Conservation (phyloP, 2,888 invertebrate genomes). For the Cheilosia vernalis region DNA sequence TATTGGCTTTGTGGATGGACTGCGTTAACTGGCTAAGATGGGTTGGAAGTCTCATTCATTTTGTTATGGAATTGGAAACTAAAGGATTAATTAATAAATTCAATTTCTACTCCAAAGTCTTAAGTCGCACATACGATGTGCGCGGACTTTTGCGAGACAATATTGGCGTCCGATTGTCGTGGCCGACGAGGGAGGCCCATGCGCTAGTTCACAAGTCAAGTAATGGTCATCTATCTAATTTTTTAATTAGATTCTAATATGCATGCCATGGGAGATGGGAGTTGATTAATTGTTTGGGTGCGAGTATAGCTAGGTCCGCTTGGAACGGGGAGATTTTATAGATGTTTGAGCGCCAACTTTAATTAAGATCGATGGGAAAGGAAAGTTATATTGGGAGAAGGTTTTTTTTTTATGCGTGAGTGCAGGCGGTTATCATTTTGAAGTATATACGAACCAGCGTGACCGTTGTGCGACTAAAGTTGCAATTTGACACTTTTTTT, state of each 20-base stretch:
- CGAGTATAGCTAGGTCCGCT: neutral
- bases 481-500: too few species aligned
- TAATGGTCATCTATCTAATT: constrained; percentile 23
- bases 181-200: constrained; percentile 5
- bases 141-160: constrained; percentile 5
- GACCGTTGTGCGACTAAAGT: too few species aligned
- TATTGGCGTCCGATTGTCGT: constrained; percentile 44
- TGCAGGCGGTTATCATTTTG: too few species aligned
- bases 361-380: neutral
- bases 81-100: constrained; percentile 61
- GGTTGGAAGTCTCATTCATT: neutral
- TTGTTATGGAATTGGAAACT: constrained; percentile 32
- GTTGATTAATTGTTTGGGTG: constrained; percentile 14
- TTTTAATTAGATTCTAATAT: constrained; percentile 51
- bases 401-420: too few species aligned
- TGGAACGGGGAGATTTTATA: neutral
- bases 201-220: constrained; percentile 9
- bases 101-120: constrained; percentile 23
- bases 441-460: too few species aligned
- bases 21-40: neutral
- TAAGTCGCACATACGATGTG: neutral
- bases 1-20: constrained; percentile 8
- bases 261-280: neutral
- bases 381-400: neutral
- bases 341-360: neutral